Conservation (phyloP, 2,888 invertebrate species). For the Dorcus parallelipipedus region DNA sequence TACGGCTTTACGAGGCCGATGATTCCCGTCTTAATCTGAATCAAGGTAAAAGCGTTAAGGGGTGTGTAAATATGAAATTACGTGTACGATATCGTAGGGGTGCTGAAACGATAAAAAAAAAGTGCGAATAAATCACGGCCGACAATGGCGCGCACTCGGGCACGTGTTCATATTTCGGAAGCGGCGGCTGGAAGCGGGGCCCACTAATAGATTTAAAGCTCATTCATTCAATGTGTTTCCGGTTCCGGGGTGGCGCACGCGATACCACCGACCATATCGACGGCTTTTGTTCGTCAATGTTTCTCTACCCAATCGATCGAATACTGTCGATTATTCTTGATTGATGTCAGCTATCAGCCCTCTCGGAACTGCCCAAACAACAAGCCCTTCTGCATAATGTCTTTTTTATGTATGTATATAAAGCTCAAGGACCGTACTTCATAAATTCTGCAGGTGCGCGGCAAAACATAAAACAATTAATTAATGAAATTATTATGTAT, state of each 20-base stretch:
- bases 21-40: no score
- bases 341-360: constrained; percentile 5
- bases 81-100: background rate
- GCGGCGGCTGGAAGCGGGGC: background rate
- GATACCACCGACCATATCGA: background rate
- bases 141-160: constrained; percentile 7
- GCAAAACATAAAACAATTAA: no score
- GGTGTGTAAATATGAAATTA: no score
- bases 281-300: constrained; percentile 6
- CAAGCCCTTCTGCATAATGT: background rate
- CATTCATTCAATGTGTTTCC: constrained; percentile 6
- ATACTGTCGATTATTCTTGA: constrained; percentile 4
- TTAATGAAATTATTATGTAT: no score
- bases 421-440: background rate
- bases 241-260: background rate
- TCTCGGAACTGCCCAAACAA: background rate
- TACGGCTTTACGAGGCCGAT: no score
- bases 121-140: constrained; percentile 15
- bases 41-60: no score
- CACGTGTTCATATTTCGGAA: constrained; percentile 16
- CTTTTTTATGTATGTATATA: constrained; percentile 9
- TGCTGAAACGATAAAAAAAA: constrained; percentile 1
- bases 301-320: constrained; percentile 4
- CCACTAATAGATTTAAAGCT: constrained; percentile 15
- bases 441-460: no score